Base-by-base conservation (phyloP, 1,140 invertebrate genomes). In the Aphis craccivora region DNA sequence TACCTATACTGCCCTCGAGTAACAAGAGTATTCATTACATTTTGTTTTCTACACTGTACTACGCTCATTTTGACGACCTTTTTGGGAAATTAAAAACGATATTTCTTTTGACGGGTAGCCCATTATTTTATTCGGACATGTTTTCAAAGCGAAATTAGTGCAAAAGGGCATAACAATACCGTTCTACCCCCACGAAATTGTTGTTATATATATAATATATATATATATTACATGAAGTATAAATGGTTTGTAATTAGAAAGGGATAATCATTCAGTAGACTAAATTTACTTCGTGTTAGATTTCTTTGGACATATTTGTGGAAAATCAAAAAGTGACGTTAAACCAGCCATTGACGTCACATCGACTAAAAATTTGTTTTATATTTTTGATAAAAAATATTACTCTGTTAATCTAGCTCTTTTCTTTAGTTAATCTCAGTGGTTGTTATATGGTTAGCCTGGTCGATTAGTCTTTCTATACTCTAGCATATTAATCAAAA, bases 141-240 rank as follows among this genome's bases (percentile, higher is more conserved):
- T 76, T 91, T 91, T 76, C 60, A 91, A 91, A 91, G 67, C 55
- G 20, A 48, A 91, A 91, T 76, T 45, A 91, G 60, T 30, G 90
- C 90, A 81, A 35, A 76, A 91, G 23, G 43, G 60, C 43, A 91
- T 76, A 48, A 48, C n/a, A 81, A 91, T 45, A 76, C 90, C 18
- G 18, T 76, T 45, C 7, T 4, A n/a, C 43, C 60, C 5, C 45
- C 53, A 4, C 6, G 8, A 8, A 53, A 51, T 53, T 22, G 37
- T 40, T 40, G 37, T 2, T 60, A 53, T 30, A 60, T 67, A n/a
- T n/a, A n/a, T n/a, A n/a, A n/a, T n/a, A n/a, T n/a, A n/a, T 60
- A 53, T 30, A 60, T 67, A 55, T 89, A 84, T 40, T 84, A 9
- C 40, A 43, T 2, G 7, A 25, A 25, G 37, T 86, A 89, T 40